Base-by-base conservation (phyloP, 2,888 invertebrate genomes). In the Pristionchus entomophagus region DNA sequence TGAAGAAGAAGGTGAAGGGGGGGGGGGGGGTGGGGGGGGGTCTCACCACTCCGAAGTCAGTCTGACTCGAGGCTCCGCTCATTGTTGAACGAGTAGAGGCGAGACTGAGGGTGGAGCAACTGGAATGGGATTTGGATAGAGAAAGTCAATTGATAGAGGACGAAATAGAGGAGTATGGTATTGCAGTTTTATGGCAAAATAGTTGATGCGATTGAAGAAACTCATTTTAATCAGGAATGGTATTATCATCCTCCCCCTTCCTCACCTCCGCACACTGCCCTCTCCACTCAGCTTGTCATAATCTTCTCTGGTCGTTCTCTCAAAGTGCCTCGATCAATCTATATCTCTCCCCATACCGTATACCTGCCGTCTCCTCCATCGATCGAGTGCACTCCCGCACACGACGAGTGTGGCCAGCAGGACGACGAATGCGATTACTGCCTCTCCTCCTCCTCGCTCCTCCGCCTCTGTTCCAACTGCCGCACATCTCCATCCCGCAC, bases 1-100 rank as follows among this genome's bases (percentile, higher is more conserved):
- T 17, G 88, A 89, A 8, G 88, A 88, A 56, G 87, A 83, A n/a
- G 6, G 17, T 65, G 38, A 2, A 45, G 29, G 2, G 22, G n/a
- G n/a, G 38, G 56, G 6, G 3, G n/a, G 4, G 3, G 26, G 56
- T 26, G n/a, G 12, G 3, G n/a, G 26, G 4, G 19, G 35, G 35
- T 65, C 65, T 19, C 14, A 65, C 65, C 65, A 35, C 2, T 5
- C 35, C 35, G 35, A 14, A 17, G 2, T n/a, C n/a, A n/a, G n/a
- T n/a, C n/a, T 65, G 65, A 19, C 65, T 65, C 45, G 78, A 49
- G 4, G 26, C 51, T 29, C 32, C 29, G 51, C 51, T 80, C 51
- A 29, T 49, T 22, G 78, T 41, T 0, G 78, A 80, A 22, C 32
- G 51, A 19, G 78, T 51, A 10, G 53, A 51, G 12, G 78, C 35